A percentile compares a stretch with the other conserved stretches of the same genome.
Conservation (phyloP, 2,113 vertebrate genomes). For the Ictalurus furcatus region DNA sequence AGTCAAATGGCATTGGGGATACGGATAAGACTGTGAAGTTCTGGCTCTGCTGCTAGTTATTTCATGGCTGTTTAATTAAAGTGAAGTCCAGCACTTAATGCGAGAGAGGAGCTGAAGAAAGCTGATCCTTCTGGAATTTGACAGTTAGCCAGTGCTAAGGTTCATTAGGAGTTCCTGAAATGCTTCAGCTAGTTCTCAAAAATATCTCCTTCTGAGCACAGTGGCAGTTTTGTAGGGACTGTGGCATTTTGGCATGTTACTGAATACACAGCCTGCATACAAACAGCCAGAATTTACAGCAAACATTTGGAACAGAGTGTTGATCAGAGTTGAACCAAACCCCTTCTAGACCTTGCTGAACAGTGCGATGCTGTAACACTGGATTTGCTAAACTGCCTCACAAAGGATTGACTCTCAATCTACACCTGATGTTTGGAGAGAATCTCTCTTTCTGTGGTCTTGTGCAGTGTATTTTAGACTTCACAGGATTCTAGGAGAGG, state of each 20-base stretch:
- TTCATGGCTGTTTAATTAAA: neutral
- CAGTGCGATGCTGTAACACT: neutral
- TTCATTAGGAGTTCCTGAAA: constrained; percentile 45
- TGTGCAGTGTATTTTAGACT: neutral
- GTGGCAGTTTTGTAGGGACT: neutral
- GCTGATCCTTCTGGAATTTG: constrained; percentile 43
- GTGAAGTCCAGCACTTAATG: neutral
- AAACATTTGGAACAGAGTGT: neutral
- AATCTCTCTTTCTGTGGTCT: neutral
- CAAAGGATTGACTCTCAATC: neutral
- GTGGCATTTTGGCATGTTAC: constrained; percentile 2
- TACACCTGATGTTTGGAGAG: neutral
- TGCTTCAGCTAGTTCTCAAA: constrained; percentile 22
- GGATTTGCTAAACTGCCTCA: neutral
- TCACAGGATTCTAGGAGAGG: neutral
- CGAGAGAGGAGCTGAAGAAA: constrained; percentile 6
- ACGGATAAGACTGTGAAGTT: neutral
- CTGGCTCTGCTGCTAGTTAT: neutral
- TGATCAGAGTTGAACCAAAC: neutral
- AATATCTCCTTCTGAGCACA: constrained; percentile 8
- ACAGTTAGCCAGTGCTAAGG: constrained; percentile 21
- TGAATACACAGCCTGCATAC: constrained; percentile 1
- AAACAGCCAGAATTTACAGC: neutral
- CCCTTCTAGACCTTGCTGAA: neutral
- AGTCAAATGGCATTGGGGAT: neutral